Evolutionary conservation across 1,140 invertebrate species (phyloP).

Genomic region (Polypedilum pembai): DNA sequence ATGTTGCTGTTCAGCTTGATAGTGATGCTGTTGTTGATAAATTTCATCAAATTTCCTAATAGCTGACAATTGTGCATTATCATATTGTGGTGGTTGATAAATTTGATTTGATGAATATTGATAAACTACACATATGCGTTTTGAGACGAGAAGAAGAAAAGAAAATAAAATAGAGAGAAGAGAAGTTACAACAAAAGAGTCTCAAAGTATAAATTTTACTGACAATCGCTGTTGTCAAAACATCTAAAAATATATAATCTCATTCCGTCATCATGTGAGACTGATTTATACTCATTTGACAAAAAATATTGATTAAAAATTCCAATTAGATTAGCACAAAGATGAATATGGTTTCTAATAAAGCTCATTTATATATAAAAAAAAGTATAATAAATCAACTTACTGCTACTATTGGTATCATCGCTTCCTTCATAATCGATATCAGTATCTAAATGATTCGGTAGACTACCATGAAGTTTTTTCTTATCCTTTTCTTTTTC

Average conservation of each 20-base stretch:
- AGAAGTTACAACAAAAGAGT: not conserved
- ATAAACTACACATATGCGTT: not conserved
- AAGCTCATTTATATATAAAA: not conserved
- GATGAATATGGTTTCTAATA: not conserved
- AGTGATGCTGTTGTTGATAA: constrained; percentile 14
- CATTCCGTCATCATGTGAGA: too few relatives aligned
- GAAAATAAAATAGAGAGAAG: not conserved
- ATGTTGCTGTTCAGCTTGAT: not conserved
- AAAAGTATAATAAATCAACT: not conserved
- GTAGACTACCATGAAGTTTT: constrained; percentile 56
- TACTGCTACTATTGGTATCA: constrained; percentile 19
- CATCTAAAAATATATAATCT: too few relatives aligned
- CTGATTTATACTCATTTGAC: too few relatives aligned
- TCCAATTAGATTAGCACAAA: not conserved
- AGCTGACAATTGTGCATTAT: not conserved
- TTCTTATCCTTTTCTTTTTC: constrained; percentile 39
- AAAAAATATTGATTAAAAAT: too few relatives aligned
- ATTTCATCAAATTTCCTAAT: constrained; percentile 25
- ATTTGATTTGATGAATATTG: not conserved
- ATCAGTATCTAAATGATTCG: constrained; percentile 56
- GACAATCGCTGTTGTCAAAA: too few relatives aligned
- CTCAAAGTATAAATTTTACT: too few relatives aligned
- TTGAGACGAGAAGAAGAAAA: not conserved
- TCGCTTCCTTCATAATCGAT: constrained; percentile 15
- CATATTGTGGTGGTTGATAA: not conserved